phyloP scores from a whole-genome alignment of 2,888 invertebrate genomes.

The Aphidoletes aphidimyza region DNA sequence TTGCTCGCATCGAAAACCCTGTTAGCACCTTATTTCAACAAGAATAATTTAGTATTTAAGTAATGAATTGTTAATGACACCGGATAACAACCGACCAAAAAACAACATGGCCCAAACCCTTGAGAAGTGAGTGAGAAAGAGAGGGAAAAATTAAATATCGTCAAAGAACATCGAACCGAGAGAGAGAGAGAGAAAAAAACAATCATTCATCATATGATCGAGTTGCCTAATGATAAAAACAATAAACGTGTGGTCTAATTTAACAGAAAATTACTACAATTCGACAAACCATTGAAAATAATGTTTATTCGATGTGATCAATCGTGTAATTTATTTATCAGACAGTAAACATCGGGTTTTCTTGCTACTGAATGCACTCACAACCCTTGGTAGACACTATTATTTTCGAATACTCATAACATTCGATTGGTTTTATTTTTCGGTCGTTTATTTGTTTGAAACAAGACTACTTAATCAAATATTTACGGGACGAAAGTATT shows the following conservation, averaged over 20 bases:
- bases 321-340: neutral
- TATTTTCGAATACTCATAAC: neutral
- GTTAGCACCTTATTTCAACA: conserved; percentile 21
- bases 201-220: neutral
- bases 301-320: neutral
- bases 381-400: neutral
- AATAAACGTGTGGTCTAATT: neutral
- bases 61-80: conserved; percentile 38
- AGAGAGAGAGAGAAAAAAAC: neutral
- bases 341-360: neutral
- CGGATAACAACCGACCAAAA: neutral
- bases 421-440: neutral
- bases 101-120: neutral
- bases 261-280: neutral
- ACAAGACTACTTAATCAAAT: conserved; percentile 18
- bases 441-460: neutral
- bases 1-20: neutral
- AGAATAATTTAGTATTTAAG: conserved; percentile 2
- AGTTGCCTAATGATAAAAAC: conserved; percentile 15
- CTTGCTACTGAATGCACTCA: conserved; percentile 3
- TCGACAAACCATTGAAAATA: neutral
- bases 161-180: neutral
- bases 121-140: neutral
- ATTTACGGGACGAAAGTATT: neutral
- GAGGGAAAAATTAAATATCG: neutral